These are phyloP conservation scores for Suillia variegata DNA, from an alignment of 2,888 invertebrate species.

Conservation along the genomic window DNA sequence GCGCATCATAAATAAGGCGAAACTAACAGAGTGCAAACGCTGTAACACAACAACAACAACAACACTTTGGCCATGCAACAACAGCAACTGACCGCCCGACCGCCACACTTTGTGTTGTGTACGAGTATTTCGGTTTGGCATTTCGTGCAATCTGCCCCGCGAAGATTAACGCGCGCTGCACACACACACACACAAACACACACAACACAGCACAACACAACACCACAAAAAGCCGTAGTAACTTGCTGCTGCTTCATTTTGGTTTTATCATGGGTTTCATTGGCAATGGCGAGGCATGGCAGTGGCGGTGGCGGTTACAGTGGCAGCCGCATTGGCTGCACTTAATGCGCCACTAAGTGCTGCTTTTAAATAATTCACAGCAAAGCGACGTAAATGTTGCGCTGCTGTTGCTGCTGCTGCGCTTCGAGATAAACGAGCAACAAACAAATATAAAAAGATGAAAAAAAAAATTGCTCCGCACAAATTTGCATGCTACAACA, in stretches of 20 bases:
- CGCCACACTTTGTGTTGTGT: background rate
- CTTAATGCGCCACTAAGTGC: constrained; percentile 24
- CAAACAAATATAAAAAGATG: no score
- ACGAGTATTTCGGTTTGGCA: background rate
- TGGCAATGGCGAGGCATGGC: background rate
- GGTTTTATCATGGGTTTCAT: no score
- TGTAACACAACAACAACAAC: constrained; percentile 10
- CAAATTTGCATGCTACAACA: constrained; percentile 3
- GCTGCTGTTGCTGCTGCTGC: background rate
- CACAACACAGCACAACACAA: background rate
- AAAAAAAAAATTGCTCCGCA: no score
- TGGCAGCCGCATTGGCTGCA: constrained; percentile 8
- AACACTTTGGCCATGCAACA: background rate
- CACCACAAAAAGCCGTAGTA: background rate
- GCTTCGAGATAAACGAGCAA: no score
- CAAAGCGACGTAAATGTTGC: constrained; percentile 1
- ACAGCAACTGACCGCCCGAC: background rate
- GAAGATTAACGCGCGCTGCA: background rate
- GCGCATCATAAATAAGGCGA: constrained; percentile 18
- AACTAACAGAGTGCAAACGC: constrained; percentile 3
- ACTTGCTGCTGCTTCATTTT: background rate
- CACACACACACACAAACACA: background rate
- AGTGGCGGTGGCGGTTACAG: background rate
- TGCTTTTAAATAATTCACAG: constrained; percentile 21
- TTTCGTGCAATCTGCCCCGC: constrained; percentile 9